A percentile compares a stretch with the other conserved stretches of the same genome.
Evolutionary conservation across 2,113 vertebrate species (phyloP).

Genomic region (Thalassarche chlororhynchos): DNA sequence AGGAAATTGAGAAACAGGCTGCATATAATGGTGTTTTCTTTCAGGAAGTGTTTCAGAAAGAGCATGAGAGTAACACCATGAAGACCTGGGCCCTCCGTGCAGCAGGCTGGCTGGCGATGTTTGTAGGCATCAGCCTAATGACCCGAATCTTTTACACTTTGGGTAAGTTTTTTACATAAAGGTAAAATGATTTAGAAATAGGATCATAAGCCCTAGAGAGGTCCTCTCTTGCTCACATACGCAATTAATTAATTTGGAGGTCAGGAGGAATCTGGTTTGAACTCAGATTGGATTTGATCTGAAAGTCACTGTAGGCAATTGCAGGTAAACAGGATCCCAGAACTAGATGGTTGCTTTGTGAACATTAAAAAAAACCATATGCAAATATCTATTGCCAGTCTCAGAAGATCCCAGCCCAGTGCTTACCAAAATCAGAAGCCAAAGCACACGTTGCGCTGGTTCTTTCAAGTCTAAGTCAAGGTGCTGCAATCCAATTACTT

Average conservation of each 20-base stretch:
- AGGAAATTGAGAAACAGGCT: not conserved
- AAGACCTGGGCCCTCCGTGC: constrained; percentile 92
- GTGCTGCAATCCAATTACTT: not conserved
- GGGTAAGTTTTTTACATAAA: constrained; percentile 74
- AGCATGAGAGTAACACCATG: constrained; percentile 85
- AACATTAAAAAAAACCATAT: not conserved
- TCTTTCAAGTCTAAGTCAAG: not conserved
- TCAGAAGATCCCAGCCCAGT: not conserved
- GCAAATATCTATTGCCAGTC: not conserved
- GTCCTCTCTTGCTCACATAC: not conserved
- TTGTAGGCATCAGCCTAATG: constrained; percentile 88
- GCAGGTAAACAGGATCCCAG: not conserved
- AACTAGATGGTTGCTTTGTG: not conserved
- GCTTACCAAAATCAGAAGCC: not conserved
- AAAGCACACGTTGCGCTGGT: not conserved
- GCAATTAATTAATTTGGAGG: not conserved
- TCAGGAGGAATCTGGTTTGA: not conserved
- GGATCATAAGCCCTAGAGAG: not conserved
- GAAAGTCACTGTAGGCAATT: not conserved
- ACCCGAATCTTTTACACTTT: constrained; percentile 89
- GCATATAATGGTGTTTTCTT: not conserved
- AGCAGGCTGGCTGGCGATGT: constrained; percentile 92
- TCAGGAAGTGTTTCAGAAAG: constrained; percentile 90
- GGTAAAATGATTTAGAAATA: not conserved
- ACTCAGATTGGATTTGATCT: not conserved